Conservation (phyloP, 1,140 invertebrate species). For the Lepidotrigona ventralis region DNA sequence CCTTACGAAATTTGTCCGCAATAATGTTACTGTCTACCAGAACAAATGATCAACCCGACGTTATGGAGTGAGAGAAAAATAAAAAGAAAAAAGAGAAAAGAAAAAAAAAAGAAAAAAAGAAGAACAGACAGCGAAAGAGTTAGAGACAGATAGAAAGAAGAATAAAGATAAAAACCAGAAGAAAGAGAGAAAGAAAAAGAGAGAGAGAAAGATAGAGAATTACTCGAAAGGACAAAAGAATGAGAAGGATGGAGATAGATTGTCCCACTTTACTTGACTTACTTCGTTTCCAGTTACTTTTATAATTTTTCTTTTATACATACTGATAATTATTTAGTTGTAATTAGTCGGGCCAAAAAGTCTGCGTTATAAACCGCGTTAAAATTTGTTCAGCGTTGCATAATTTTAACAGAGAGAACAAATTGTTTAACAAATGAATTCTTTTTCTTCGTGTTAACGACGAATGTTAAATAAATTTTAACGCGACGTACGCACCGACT, state of each 20-base stretch:
- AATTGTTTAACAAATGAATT: too few species aligned
- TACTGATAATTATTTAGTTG: not conserved
- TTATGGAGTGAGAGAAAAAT: constrained; percentile 18
- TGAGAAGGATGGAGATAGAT: not conserved
- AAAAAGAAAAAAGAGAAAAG: not conserved
- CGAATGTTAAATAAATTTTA: too few species aligned
- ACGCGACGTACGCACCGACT: too few species aligned
- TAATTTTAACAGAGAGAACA: too few species aligned
- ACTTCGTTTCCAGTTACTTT: not conserved
- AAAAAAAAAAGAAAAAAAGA: not conserved
- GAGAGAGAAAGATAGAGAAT: not conserved
- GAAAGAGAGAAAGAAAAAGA: not conserved
- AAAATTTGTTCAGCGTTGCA: too few species aligned
- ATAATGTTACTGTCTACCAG: constrained; percentile 50
- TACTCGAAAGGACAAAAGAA: constrained; percentile 21
- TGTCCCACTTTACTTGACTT: constrained; percentile 38
- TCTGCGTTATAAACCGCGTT: too few species aligned
- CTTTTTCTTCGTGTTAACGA: too few species aligned
- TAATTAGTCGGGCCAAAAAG: not conserved
- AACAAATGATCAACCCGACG: constrained; percentile 36
- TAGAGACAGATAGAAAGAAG: constrained; percentile 6
- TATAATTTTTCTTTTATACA: not conserved
- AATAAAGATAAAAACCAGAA: not conserved
- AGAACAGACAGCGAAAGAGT: not conserved
- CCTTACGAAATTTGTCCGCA: constrained; percentile 50